Conservation (phyloP, 2,888 invertebrate species). For the Lobophora halterata region DNA sequence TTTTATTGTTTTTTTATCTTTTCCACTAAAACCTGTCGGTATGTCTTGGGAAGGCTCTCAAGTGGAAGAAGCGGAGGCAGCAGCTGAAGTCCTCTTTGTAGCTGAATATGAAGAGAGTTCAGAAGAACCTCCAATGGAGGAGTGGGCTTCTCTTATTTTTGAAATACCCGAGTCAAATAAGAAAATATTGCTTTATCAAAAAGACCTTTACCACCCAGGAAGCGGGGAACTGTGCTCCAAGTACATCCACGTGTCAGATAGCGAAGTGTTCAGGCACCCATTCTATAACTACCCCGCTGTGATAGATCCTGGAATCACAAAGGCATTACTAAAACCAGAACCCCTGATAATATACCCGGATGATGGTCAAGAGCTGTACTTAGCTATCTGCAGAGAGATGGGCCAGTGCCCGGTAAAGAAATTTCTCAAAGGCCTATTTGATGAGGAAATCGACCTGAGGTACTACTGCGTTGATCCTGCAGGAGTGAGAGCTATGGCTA, state of each 20-base stretch:
- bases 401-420: constrained; percentile 45
- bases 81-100: constrained; percentile 21
- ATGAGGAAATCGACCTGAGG: constrained; percentile 48
- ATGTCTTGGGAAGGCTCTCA: constrained; percentile 10
- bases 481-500: constrained; percentile 57
- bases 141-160: constrained; percentile 59
- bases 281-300: constrained; percentile 62
- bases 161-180: constrained; percentile 36
- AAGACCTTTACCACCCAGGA: constrained; percentile 51
- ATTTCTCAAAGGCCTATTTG: constrained; percentile 49
- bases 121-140: constrained; percentile 53
- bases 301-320: constrained; percentile 56
- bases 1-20: constrained; percentile 8
- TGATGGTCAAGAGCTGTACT: constrained; percentile 61
- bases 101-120: constrained; percentile 43
- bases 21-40: constrained; percentile 4
- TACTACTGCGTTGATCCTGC: constrained; percentile 58
- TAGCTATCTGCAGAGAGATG: constrained; percentile 57
- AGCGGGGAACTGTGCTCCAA: constrained; percentile 59
- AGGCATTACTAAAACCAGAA: constrained; percentile 48
- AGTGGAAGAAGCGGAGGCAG: constrained; percentile 2
- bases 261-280: constrained; percentile 52
- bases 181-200: constrained; percentile 38
- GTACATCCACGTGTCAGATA: constrained; percentile 53
- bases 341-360: constrained; percentile 41